Evolutionary conservation across 2,888 invertebrate genomes (phyloP).

Genomic region (Oscheius sp.): DNA sequence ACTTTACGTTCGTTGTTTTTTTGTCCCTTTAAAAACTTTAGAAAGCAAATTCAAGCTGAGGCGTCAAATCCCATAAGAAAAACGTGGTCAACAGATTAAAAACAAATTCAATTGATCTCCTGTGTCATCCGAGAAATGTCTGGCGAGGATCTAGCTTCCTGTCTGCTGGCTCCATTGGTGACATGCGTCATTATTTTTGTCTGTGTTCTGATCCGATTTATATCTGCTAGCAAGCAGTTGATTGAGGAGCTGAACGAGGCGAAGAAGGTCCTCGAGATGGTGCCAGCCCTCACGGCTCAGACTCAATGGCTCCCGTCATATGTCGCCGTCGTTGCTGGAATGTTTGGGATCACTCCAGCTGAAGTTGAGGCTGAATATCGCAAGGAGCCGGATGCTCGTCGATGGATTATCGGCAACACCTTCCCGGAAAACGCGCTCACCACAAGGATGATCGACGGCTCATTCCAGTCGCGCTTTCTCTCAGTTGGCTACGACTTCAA

Average conservation of each 20-base stretch:
- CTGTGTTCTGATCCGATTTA: no score
- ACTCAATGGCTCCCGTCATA: background rate
- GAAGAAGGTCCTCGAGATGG: background rate
- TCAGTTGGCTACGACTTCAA: background rate
- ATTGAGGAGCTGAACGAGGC: background rate
- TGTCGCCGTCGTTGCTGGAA: background rate
- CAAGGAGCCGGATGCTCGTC: background rate
- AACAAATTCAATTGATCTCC: no score
- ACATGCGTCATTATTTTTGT: no score
- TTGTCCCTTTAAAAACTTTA: no score
- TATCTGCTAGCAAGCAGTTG: no score
- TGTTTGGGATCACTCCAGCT: background rate
- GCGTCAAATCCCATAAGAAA: no score
- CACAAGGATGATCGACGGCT: background rate
- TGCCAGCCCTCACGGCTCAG: background rate
- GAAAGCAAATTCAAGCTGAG: no score
- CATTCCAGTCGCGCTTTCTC: background rate
- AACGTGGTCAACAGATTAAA: no score
- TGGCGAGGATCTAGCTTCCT: no score
- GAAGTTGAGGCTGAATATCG: background rate
- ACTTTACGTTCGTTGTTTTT: no score
- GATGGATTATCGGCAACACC: slow-evolving; percentile 1
- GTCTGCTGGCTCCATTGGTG: no score
- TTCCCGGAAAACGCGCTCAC: background rate
- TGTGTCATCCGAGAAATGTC: no score